Conservation (phyloP, 1,140 invertebrate species). For the Metaphire vulgaris region DNA sequence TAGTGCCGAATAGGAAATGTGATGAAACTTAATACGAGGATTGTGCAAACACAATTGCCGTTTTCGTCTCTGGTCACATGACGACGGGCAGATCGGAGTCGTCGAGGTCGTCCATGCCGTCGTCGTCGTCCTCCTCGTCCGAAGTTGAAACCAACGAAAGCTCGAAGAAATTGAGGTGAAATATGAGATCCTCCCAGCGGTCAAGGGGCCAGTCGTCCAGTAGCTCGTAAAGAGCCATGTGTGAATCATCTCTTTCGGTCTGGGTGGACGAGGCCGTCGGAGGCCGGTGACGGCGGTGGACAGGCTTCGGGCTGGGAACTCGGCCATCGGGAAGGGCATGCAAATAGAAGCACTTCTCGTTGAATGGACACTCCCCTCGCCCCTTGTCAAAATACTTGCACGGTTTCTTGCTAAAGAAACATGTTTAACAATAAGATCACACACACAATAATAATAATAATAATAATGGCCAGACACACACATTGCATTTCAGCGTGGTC, state of each 20-base stretch:
- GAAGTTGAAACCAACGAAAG: neutral
- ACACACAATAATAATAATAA: no score
- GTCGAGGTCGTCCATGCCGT: neutral
- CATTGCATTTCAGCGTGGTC: no score
- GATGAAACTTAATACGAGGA: no score
- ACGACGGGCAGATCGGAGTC: neutral
- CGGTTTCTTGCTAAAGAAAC: conserved; percentile 62
- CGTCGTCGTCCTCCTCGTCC: neutral
- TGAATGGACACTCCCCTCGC: conserved; percentile 79
- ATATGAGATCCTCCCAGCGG: neutral
- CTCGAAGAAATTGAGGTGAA: neutral
- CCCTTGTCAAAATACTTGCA: conserved; percentile 83
- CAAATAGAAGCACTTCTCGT: conserved; percentile 83
- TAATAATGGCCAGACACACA: no score
- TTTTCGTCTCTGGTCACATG: no score
- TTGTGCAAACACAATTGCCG: no score
- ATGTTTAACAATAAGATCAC: no score
- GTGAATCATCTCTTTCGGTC: no score
- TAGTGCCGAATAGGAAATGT: no score
- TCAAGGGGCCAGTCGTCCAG: neutral
- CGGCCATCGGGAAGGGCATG: conserved; percentile 74
- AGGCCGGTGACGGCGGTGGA: neutral
- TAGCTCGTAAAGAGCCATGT: neutral
- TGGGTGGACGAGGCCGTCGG: neutral
- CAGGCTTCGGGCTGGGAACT: conserved; percentile 62